Percentiles rank a stretch among this genome's conserved stretches.
These are phyloP conservation scores for Cantharis lateralis DNA, from an alignment of 2,888 invertebrate genomes.

Conservation along the genomic window DNA sequence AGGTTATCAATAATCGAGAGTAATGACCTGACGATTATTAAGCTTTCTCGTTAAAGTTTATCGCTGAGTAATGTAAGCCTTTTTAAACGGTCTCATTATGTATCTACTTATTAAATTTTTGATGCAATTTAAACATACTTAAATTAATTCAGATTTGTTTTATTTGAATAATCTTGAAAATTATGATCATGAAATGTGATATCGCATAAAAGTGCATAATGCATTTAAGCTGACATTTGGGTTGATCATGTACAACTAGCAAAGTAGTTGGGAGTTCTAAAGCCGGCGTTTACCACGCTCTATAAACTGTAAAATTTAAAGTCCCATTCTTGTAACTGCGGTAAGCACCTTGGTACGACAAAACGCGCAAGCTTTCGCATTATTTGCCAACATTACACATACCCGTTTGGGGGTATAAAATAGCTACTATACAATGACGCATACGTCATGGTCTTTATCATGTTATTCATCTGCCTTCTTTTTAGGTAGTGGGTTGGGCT, in stretches of 20 bases:
- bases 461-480: conserved; percentile 46
- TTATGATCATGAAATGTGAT: not conserved
- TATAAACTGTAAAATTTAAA: conserved; percentile 54
- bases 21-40: not conserved
- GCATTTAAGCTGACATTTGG: conserved; percentile 12
- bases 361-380: conserved; percentile 45
- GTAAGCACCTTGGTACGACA: conserved; percentile 43
- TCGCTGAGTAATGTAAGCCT: not conserved
- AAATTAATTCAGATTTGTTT: not conserved
- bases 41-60: not conserved
- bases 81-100: not conserved
- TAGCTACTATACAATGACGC: conserved; percentile 46
- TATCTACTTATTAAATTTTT: not conserved
- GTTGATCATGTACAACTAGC: conserved; percentile 16
- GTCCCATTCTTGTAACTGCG: conserved; percentile 36
- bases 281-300: conserved; percentile 49
- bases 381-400: conserved; percentile 53
- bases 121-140: not conserved
- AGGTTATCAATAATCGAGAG: not conserved
- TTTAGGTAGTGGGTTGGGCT: conserved; percentile 40
- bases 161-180: not conserved
- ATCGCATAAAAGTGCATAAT: conserved; percentile 20
- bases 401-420: conserved; percentile 42
- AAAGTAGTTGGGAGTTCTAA: conserved; percentile 21
- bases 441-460: conserved; percentile 53